Percentiles rank a stretch among this genome's conserved stretches.
These are phyloP conservation scores for Bemisia tabaci DNA, from an alignment of 1,140 invertebrate genomes.

Conservation along the genomic window DNA sequence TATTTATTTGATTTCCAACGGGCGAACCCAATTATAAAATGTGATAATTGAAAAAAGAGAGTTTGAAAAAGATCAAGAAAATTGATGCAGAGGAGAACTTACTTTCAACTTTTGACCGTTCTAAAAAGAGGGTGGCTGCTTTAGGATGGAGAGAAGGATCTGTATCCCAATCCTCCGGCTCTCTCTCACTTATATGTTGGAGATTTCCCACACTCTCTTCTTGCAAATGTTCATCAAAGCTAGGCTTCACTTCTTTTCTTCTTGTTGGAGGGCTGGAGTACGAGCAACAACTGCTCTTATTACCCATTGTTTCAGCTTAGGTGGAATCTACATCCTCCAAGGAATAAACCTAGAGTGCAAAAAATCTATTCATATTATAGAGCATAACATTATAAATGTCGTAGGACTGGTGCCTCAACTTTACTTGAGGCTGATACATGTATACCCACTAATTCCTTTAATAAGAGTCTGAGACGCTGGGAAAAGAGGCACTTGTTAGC, in stretches of 20 bases:
- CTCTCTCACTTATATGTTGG: conserved; percentile 95
- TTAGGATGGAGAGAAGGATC: conserved; percentile 95
- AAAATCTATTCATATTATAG: too few relatives aligned
- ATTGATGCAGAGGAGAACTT: conserved; percentile 25
- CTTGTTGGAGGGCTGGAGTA: conserved; percentile 48
- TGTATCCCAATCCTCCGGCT: conserved; percentile 83
- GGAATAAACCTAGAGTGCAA: not conserved
- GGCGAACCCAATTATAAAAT: too few relatives aligned
- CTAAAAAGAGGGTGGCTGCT: conserved; percentile 89
- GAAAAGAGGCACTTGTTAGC: too few relatives aligned
- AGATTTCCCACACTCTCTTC: conserved; percentile 75
- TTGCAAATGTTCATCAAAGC: conserved; percentile 51
- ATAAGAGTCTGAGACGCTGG: too few relatives aligned
- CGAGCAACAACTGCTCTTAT: conserved; percentile 62
- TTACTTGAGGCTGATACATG: too few relatives aligned
- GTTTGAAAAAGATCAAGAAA: too few relatives aligned
- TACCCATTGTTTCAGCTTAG: conserved; percentile 43
- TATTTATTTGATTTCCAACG: too few relatives aligned
- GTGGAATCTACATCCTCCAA: not conserved
- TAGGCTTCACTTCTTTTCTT: conserved; percentile 33
- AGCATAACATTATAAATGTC: too few relatives aligned
- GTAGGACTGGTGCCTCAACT: too few relatives aligned
- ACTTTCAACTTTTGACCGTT: conserved; percentile 85
- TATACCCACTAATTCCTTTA: too few relatives aligned
- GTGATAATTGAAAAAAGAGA: too few relatives aligned